Conservation (phyloP, 2,113 vertebrate species). For the Notothenia coriiceps region DNA sequence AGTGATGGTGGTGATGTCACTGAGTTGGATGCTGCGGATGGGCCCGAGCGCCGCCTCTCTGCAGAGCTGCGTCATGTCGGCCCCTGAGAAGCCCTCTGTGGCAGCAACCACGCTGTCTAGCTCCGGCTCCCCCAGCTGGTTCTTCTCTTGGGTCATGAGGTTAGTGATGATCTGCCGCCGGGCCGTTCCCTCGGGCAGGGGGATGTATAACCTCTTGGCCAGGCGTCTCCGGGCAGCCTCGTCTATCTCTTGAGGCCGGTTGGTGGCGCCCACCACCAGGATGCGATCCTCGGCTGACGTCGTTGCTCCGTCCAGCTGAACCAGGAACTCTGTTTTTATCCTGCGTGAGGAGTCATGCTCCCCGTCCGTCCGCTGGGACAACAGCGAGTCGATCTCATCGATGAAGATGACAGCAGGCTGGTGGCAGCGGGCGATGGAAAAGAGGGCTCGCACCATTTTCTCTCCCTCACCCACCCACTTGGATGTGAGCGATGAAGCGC, state of each 20-base stretch:
- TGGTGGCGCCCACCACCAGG: slow-evolving; percentile 96
- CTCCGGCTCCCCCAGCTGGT: slow-evolving; percentile 85
- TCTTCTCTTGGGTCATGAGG: slow-evolving; percentile 90
- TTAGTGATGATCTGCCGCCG: slow-evolving; percentile 89
- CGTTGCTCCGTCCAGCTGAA: slow-evolving; percentile 94
- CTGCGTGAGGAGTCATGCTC: slow-evolving; percentile 95
- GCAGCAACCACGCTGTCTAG: slow-evolving; percentile 84
- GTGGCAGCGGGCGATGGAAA: slow-evolving; percentile 92
- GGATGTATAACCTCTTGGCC: slow-evolving; percentile 94
- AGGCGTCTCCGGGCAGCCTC: slow-evolving; percentile 94
- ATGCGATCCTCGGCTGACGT: slow-evolving; percentile 95
- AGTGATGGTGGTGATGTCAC: slow-evolving; percentile 91
- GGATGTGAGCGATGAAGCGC: slow-evolving; percentile 96
- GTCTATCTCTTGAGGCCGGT: slow-evolving; percentile 96
- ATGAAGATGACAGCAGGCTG: slow-evolving; percentile 98
- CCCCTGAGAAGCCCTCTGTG: slow-evolving; percentile 92
- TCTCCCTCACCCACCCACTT: slow-evolving; percentile 99
- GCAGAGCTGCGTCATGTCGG: slow-evolving; percentile 96
- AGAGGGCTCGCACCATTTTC: slow-evolving; percentile 96
- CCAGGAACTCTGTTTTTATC: slow-evolving; percentile 97
- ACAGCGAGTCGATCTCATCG: slow-evolving; percentile 95
- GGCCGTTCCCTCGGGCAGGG: slow-evolving; percentile 90
- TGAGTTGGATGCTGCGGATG: slow-evolving; percentile 90
- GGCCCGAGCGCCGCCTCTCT: slow-evolving; percentile 95
- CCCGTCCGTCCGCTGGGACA: slow-evolving; percentile 94